These are phyloP conservation scores for Dolichoris vasculosae DNA, from an alignment of 1,140 invertebrate species.

Conservation along the genomic window DNA sequence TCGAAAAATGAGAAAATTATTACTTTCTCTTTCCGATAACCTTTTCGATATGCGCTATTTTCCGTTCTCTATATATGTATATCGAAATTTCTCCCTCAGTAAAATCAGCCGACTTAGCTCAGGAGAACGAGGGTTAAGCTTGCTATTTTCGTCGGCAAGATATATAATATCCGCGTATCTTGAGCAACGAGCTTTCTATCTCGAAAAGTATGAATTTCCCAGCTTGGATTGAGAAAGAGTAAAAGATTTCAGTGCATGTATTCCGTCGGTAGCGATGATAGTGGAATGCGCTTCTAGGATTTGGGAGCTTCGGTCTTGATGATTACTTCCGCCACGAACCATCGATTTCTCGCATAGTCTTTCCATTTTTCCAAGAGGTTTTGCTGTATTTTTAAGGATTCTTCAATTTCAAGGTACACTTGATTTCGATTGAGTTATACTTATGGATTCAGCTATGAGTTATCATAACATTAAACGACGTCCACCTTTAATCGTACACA, in stretches of 20 bases:
- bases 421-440: conserved; percentile 37
- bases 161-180: conserved; percentile 11
- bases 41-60: neutral
- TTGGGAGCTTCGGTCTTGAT: conserved; percentile 31
- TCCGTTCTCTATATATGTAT: neutral
- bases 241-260: neutral
- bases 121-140: neutral
- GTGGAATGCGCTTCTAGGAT: conserved; percentile 11
- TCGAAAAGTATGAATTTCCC: conserved; percentile 30
- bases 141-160: conserved; percentile 1
- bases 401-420: conserved; percentile 39
- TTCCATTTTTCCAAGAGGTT: conserved; percentile 15
- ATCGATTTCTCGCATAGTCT: conserved; percentile 1
- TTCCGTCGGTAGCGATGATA: neutral
- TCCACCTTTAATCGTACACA: neutral
- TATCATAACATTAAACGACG: neutral
- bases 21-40: neutral
- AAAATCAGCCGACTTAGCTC: conserved; percentile 8
- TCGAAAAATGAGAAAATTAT: neutral
- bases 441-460: neutral
- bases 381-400: conserved; percentile 25
- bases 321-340: conserved; percentile 43
- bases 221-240: conserved; percentile 5
- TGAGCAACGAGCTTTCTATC: conserved; percentile 16
- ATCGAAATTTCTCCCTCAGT: neutral